Percentiles rank a stretch among this genome's conserved stretches.
These are phyloP conservation scores for Melanogrammus aeglefinus DNA, from an alignment of 2,797 vertebrate species.

Conservation along the genomic window DNA sequence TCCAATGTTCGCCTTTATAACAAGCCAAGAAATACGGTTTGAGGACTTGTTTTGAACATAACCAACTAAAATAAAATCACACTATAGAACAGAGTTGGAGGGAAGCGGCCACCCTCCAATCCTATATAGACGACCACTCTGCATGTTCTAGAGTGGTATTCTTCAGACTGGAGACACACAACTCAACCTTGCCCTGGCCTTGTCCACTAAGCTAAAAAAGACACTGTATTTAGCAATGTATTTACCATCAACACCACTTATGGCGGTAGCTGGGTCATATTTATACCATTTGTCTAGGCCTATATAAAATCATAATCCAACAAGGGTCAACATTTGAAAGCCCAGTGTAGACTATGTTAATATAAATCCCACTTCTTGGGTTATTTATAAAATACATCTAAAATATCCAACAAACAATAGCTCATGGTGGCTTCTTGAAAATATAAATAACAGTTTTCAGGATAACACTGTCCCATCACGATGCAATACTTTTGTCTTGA, in stretches of 20 bases:
- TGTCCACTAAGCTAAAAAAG: neutral
- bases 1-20: neutral
- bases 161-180: neutral
- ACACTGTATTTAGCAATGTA: neutral
- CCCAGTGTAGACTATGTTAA: neutral
- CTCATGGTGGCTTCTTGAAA: neutral
- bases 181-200: neutral
- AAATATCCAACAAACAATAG: neutral
- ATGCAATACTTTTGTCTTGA: neutral
- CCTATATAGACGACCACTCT: neutral
- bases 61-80: neutral
- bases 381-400: neutral
- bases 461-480: neutral
- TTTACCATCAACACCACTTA: neutral
- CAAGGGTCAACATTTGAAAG: neutral
- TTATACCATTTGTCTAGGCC: neutral
- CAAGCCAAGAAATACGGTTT: neutral
- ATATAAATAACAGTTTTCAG: neutral
- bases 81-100: neutral
- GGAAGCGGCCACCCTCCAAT: neutral
- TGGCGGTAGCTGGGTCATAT: neutral
- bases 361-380: neutral
- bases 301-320: neutral
- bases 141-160: neutral
- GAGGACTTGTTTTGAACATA: neutral